Evolutionary conservation across 64 coral and sea anemone genomes (phyloP), one percentile per base, ranked within the genome.

Genomic region (Stylophora pistillata): DNA sequence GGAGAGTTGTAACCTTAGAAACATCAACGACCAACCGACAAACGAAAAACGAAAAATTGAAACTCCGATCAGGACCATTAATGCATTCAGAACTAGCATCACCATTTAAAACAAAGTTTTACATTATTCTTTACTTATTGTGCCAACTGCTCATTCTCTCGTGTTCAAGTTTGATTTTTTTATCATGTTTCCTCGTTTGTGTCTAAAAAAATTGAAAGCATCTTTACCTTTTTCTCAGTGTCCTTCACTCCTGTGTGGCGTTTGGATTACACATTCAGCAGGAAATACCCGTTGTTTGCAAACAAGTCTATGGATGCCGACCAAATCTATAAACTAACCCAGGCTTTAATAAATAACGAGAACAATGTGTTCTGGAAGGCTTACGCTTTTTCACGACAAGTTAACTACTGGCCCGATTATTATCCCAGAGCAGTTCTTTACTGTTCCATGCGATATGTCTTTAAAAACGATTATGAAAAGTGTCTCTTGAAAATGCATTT

Each of bases 181-280:
- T 73, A 10, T 9, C 21, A 28, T 20, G 72, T 74, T 47, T 15
- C 27, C 13, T 9, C 1, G n/a, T 74, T 47, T 74, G 13, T 47
- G 23, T 47, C 15, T 18, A 74, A 29, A 76, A 9, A 52, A 32
- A 52, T 32, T 25, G 7, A 47, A 47, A 4, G 0, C 7, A 47
- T 47, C 37, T 47, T 47, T 47, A 47, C 37, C 34, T 77, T 34
- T 9, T 77, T 77, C 17, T 55, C 31, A 81, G 78, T 54, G 58
- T 81, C 58, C 26, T 54, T 53, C 23, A 68, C 25, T 21, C 87
- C 74, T 21, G 64, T 70, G 28, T 89, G 88, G 88, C 60, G 81
- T 53, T 9, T 55, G 10, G 74, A 81, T 23, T 81, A 89, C 26
- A 72, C n/a, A 11, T 89, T 89, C 55, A 89, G 88, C 29, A 30